Percentiles rank a stretch among this genome's conserved stretches.
Conservation (phyloP, 2,113 vertebrate genomes). For the Macquaria australasica region DNA sequence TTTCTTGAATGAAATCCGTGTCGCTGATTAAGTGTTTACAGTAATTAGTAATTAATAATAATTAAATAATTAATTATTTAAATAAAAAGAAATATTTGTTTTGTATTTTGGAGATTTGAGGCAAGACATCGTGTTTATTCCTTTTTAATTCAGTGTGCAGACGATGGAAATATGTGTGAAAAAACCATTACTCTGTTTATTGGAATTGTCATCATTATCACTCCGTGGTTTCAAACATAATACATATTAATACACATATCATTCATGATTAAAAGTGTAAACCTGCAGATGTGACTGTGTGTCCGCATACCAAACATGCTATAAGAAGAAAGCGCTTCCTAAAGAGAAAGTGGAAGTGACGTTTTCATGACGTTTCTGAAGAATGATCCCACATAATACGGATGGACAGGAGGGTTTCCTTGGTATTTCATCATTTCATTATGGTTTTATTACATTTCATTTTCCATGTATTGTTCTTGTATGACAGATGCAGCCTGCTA, state of each 20-base stretch:
- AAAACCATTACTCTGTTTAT: background rate
- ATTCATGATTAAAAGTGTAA: background rate
- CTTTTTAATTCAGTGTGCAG: background rate
- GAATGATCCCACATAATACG: background rate
- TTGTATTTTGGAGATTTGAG: background rate
- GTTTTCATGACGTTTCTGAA: background rate
- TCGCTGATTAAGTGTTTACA: no score
- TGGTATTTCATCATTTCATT: background rate
- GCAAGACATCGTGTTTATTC: background rate
- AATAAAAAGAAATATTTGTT: no score
- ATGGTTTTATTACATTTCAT: background rate
- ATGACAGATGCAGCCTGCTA: background rate
- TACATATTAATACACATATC: no score
- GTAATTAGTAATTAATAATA: no score
- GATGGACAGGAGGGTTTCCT: background rate
- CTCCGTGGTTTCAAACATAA: background rate
- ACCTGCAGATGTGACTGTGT: background rate
- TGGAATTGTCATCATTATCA: background rate
- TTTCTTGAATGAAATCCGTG: no score
- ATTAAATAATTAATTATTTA: no score
- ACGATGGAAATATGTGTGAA: background rate
- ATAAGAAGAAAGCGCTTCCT: background rate
- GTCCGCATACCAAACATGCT: background rate
- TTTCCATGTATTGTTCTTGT: background rate
- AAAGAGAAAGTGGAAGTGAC: conserved; percentile 13